Conservation (phyloP, 2,797 vertebrate species). For the Semaprochilodus insignis region DNA sequence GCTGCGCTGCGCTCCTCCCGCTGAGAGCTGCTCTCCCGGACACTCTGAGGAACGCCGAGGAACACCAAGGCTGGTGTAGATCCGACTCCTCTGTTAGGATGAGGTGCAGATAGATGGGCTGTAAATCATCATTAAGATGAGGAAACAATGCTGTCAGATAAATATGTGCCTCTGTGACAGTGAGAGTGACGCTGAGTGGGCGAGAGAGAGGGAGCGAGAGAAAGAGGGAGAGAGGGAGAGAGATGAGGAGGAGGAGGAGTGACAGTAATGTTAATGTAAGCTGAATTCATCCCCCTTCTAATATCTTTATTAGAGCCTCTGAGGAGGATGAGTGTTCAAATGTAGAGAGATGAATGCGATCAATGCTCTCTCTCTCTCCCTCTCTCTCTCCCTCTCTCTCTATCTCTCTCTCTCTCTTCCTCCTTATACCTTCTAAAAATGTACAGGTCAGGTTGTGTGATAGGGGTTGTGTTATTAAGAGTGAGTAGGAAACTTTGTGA, state of each 20-base stretch:
- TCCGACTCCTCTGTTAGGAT: slow-evolving; percentile 62
- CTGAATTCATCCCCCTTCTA: slow-evolving; percentile 35
- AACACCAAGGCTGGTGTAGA: slow-evolving; percentile 65
- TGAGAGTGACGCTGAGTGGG: slow-evolving; percentile 10
- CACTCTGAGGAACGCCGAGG: slow-evolving; percentile 40
- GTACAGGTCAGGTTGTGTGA: too few species aligned
- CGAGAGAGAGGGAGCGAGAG: background rate
- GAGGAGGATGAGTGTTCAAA: slow-evolving; percentile 29
- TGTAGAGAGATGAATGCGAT: background rate
- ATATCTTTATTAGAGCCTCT: slow-evolving; percentile 40
- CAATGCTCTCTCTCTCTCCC: background rate
- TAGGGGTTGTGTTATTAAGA: too few species aligned
- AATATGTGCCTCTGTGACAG: slow-evolving; percentile 24
- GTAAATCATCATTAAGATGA: slow-evolving; percentile 72
- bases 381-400: background rate
- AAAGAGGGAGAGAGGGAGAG: slow-evolving; percentile 11
- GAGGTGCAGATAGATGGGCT: slow-evolving; percentile 73
- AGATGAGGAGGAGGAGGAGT: slow-evolving; percentile 15
- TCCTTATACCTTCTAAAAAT: too few species aligned
- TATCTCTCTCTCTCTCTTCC: slow-evolving; percentile 2
- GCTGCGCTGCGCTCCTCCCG: slow-evolving; percentile 10
- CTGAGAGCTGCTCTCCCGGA: slow-evolving; percentile 44
- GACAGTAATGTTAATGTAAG: slow-evolving; percentile 42
- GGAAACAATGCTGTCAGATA: slow-evolving; percentile 48
- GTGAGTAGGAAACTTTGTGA: too few species aligned